phyloP scores from a whole-genome alignment of 2,888 invertebrate genomes.

The Anoncus sp. region DNA sequence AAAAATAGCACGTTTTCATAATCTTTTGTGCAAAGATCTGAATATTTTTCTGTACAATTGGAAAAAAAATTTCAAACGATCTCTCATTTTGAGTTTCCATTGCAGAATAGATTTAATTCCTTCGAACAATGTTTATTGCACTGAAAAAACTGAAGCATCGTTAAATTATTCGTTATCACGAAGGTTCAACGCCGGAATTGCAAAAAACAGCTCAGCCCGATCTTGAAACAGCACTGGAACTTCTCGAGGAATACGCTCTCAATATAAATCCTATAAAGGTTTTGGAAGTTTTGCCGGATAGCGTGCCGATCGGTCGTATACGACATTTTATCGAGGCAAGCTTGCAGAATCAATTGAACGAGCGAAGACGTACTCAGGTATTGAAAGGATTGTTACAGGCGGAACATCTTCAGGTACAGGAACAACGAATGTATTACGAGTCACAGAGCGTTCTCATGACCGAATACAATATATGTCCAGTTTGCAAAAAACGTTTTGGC shows the following conservation, averaged over 20 bases:
- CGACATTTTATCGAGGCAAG: conserved; percentile 92
- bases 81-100: too few relatives aligned
- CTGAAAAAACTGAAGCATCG: too few relatives aligned
- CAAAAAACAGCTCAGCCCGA: conserved; percentile 88
- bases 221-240: conserved; percentile 90
- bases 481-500: conserved; percentile 97
- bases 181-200: conserved; percentile 78
- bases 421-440: conserved; percentile 91
- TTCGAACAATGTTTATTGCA: too few relatives aligned
- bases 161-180: too few relatives aligned
- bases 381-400: conserved; percentile 93
- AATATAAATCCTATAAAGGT: conserved; percentile 93
- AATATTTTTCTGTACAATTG: too few relatives aligned
- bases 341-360: conserved; percentile 89
- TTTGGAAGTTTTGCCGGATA: conserved; percentile 91
- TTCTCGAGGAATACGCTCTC: conserved; percentile 93
- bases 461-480: conserved; percentile 94
- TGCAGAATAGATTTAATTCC: too few relatives aligned
- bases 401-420: conserved; percentile 93
- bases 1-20: too few relatives aligned
- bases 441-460: conserved; percentile 93
- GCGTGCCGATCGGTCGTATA: conserved; percentile 90
- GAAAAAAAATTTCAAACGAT: too few relatives aligned
- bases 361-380: conserved; percentile 90
- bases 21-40: too few relatives aligned